These are phyloP conservation scores for Apodemia zela DNA, from an alignment of 2,888 invertebrate genomes.

Conservation along the genomic window DNA sequence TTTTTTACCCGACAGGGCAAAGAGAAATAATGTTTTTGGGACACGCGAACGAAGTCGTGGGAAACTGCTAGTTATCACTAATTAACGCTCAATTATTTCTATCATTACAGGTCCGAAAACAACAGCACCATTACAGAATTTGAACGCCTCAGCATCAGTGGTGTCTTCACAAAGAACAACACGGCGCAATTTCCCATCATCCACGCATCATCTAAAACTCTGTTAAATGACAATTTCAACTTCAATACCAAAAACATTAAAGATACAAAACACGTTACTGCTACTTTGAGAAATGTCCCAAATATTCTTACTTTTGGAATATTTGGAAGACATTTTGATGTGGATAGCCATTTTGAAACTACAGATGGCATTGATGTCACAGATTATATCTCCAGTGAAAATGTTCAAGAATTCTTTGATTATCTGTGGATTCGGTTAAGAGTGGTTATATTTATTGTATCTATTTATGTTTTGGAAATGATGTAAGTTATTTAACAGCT, in stretches of 20 bases:
- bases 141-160: slow-evolving; percentile 46
- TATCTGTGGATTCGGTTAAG: slow-evolving; percentile 66
- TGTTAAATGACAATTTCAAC: slow-evolving; percentile 32
- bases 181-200: slow-evolving; percentile 51
- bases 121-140: slow-evolving; percentile 44
- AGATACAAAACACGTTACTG: slow-evolving; percentile 38
- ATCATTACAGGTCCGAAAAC: slow-evolving; percentile 44
- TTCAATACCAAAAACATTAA: slow-evolving; percentile 24
- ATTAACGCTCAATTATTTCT: no score
- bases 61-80: no score
- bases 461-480: slow-evolving; percentile 71
- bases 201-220: slow-evolving; percentile 38
- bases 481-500: slow-evolving; percentile 42
- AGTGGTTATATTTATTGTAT: slow-evolving; percentile 57
- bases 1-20: no score
- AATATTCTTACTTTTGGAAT: slow-evolving; percentile 41
- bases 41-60: no score
- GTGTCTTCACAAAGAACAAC: slow-evolving; percentile 45
- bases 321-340: slow-evolving; percentile 8
- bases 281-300: slow-evolving; percentile 39
- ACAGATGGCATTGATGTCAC: slow-evolving; percentile 46
- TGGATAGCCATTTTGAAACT: slow-evolving; percentile 47
- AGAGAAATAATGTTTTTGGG: no score
- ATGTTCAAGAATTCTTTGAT: slow-evolving; percentile 58
- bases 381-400: slow-evolving; percentile 52